Evolutionary conservation across 1,140 invertebrate species (phyloP), one percentile per base, ranked within the genome.

Genomic region (Monomorium pharaonis): DNA sequence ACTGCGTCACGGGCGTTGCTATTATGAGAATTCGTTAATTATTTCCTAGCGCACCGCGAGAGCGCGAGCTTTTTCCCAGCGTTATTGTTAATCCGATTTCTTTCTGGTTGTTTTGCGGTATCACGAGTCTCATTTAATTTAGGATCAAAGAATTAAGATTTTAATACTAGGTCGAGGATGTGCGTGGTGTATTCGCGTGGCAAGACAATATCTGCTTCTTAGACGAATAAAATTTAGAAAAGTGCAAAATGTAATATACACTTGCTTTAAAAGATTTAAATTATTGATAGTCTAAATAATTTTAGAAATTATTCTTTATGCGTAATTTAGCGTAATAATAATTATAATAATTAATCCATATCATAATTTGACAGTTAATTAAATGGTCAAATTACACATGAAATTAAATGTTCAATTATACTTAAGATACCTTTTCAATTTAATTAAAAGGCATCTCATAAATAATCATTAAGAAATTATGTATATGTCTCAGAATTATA

Each of bases 1-100:
- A 86, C 88, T 86, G 75, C 30, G 47, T 62, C 76, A 69, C 44
- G 60, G 65, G 67, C 77, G 54, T 58, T 65, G 24, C 24, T 58
- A 56, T 75, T 72, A 83, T 86, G 76, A 89, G 85, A 86, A 86
- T 85, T 77, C 84, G 88, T 89, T 88, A 88, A 89, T 89, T 89
- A 89, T 89, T 88, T 86, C 77, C 69, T 65, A 62, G 65, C 70
- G 30, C 72, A 70, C 65, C 78, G 54, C 51, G 37, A 72, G 37
- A 72, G 24, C 78, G 65, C 67, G 51, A 54, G 18, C 65, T 58
- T 47, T 33, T 33, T n/a, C 18, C 51, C 16, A 56, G 54, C 78
- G 37, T 74, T 83, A 58, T 74, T 83, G 78, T 83, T 83, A 83
- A 83, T 83, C 78, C 78, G 37, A 83, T 83, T 74, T 83, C 67